Conservation (phyloP, 2,113 vertebrate species). For the Oreotrochilus melanogaster region DNA sequence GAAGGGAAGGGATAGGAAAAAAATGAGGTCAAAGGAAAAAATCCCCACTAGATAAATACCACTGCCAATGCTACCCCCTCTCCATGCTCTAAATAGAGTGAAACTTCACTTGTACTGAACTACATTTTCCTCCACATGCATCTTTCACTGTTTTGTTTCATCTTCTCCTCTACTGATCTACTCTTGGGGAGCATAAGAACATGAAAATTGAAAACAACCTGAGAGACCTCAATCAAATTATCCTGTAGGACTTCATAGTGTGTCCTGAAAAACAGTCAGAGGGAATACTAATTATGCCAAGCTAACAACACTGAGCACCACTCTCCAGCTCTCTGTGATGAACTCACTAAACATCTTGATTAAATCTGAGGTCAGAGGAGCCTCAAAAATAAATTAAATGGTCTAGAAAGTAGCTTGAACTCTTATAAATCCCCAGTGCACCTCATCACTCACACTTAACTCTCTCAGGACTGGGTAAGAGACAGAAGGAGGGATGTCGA, state of each 20-base stretch:
- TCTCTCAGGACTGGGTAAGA: neutral
- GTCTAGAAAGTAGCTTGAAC: constrained; percentile 3
- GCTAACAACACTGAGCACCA: neutral
- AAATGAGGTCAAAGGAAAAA: neutral
- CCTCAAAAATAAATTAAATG: constrained; percentile 56
- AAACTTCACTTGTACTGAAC: neutral
- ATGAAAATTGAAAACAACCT: constrained; percentile 41
- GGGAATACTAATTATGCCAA: constrained; percentile 17
- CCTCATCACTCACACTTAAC: neutral
- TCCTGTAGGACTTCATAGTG: neutral
- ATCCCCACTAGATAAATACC: neutral
- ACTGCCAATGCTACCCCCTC: neutral
- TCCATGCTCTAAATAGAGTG: neutral
- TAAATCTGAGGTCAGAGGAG: constrained; percentile 43
- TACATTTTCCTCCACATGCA: neutral
- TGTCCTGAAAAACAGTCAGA: neutral
- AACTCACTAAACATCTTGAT: constrained; percentile 50
- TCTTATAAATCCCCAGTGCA: neutral
- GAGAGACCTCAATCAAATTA: constrained; percentile 35
- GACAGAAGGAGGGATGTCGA: neutral
- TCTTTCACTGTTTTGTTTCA: neutral
- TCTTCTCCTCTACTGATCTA: neutral
- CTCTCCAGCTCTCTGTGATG: constrained; percentile 1
- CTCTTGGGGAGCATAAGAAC: constrained; percentile 7
- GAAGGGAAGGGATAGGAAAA: neutral